Base-by-base conservation (phyloP, 2,113 vertebrate species). In the Rhinolophus sinicus region DNA sequence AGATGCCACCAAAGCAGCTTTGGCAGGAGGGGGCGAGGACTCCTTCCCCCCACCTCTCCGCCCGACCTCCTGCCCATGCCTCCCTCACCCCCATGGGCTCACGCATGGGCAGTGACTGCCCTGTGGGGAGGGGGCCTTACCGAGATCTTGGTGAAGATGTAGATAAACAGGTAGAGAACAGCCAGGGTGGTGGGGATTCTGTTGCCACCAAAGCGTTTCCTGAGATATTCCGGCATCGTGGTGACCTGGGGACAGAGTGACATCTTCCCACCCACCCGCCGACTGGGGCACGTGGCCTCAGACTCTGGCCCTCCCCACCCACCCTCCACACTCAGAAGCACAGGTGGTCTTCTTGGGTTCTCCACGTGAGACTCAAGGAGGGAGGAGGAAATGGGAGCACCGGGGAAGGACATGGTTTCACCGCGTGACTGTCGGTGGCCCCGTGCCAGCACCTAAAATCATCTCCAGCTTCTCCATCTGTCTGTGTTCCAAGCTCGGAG, bases 101-200 rank as follows among this genome's bases (percentile, higher is more conserved):
- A 50, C 47, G 47, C 47, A 50, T 50, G 47, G 47, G 40, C 6
- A 6, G 40, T 44, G 4, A 44, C 40, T 44, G 40, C 40, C 40
- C 40, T 44, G 40, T 40, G 40, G 40, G 40, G 40, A 5, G 40
- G 40, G 40, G 21, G 3, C 19, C 99, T 98, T 98, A 99, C 99
- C 73, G 99, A 99, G 98, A 99, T 99, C 98, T 99, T 99, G 96
- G 99, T 99, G 98, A 99, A 99, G 98, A 99, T 99, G 88, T 99
- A 99, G 98, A 99, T 99, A 72, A 99, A 99, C 97, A 99, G 97
- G 95, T 99, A 99, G 96, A 99, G 98, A 88, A 99, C 90, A 0
- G 99, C 98, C 87, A 99, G 98, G 88, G 99, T 99, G 76, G 99
- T 96, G 97, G 99, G 99, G 5, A 99, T 99, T 94, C 99, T 99